Evolutionary conservation across 2,888 invertebrate species (phyloP).

Genomic region (Luperina testacea): DNA sequence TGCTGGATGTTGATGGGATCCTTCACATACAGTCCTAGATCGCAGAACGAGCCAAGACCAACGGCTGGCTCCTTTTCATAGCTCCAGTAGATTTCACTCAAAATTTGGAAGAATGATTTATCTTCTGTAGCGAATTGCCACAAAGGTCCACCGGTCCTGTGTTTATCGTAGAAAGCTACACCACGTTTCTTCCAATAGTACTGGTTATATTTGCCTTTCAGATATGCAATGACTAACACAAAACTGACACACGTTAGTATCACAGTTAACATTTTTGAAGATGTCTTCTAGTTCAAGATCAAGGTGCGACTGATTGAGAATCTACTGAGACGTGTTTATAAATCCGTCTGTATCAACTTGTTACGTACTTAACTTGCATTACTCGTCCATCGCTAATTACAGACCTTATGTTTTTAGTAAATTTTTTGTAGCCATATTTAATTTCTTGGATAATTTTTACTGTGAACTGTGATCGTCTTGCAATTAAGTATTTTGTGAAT

Average conservation of each 20-base stretch:
- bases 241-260: slow-evolving; percentile 27
- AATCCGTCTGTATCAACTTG: not conserved
- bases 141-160: slow-evolving; percentile 72
- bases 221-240: slow-evolving; percentile 59
- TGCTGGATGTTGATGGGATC: slow-evolving; percentile 73
- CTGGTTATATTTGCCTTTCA: slow-evolving; percentile 73
- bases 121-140: slow-evolving; percentile 71
- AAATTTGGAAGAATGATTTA: slow-evolving; percentile 72
- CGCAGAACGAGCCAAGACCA: slow-evolving; percentile 69
- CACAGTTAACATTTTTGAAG: slow-evolving; percentile 48
- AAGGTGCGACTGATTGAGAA: slow-evolving; percentile 20
- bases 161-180: slow-evolving; percentile 70
- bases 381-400: not conserved
- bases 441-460: not conserved
- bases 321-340: slow-evolving; percentile 19
- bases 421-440: not conserved
- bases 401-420: slow-evolving; percentile 4
- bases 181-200: slow-evolving; percentile 79
- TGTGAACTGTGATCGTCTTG: not conserved
- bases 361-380: not conserved
- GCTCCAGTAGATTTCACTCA: slow-evolving; percentile 72
- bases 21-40: slow-evolving; percentile 70
- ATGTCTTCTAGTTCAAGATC: slow-evolving; percentile 2
- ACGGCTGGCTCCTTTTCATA: slow-evolving; percentile 75
- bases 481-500: not conserved